Base-by-base conservation (phyloP, 2,797 vertebrate genomes). In the Aphelocoma californica region DNA sequence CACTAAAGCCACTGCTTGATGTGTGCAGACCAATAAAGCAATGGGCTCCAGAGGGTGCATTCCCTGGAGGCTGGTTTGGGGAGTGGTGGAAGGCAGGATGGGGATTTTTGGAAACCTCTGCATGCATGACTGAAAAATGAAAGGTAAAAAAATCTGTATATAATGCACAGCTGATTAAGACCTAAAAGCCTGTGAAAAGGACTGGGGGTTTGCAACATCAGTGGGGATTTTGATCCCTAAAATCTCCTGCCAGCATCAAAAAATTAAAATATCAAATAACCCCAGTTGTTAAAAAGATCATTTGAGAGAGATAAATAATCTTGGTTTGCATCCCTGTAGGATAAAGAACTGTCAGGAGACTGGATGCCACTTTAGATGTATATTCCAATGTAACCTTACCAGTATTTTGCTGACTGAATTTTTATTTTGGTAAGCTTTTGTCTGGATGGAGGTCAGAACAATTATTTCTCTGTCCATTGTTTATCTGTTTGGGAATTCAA, bases 261-360 rank as follows among this genome's bases (percentile, higher is more conserved):
- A 89, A 67, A 85, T 36, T 32, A n/a, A 89, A 93, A 36, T 70
- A 89, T 79, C 81, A 86, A 90, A 81, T 75, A 88, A 78, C 20
- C 2, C 26, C 66, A 14, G 44, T 4, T n/a, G 72, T 51, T 51
- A 60, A 77, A 72, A 47, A 0, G 8, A 82, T 9, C 11, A 10
- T 60, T 84, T 78, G 24, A 70, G 86, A 67, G 62, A 73, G 16
- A 36, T 31, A 75, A 75, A 58, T 34, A 26, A 66, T 54, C 67
- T 36, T 11, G 75, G 50, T 79, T 38, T 40, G 34, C 24, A 91
- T 42, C 64, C 67, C 82, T 47, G 58, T 44, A 67, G 58, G 61
- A 81, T 21, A 73, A 69, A 66, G 81, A 42, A 15, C 2, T 5
- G 17, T 29, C 26, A 72, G 62, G 88, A 53, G 72, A 58, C 4